A percentile compares a stretch with the other conserved stretches of the same genome.
phyloP scores from a whole-genome alignment of 2,113 vertebrate species.

The Hipposideros armiger region DNA sequence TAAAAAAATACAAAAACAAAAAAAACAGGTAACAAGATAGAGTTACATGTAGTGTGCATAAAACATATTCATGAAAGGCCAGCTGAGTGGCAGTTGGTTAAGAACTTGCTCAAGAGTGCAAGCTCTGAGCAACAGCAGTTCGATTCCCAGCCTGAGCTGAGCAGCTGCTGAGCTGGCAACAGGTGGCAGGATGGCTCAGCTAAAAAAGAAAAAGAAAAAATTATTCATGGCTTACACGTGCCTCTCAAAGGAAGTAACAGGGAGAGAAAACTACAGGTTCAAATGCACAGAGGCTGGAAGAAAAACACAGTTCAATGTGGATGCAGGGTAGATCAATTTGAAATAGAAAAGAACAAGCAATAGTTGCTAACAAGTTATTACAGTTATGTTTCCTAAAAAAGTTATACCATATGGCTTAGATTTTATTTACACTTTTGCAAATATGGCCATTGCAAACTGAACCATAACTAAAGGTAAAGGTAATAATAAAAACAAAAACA shows the following conservation, averaged over 20 bases:
- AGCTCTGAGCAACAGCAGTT: too few species aligned
- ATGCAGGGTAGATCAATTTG: not conserved
- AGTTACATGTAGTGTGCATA: not conserved
- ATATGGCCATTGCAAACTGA: not conserved
- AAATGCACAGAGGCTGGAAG: not conserved
- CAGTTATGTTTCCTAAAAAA: not conserved
- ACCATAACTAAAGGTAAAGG: not conserved
- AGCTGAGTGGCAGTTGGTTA: too few species aligned
- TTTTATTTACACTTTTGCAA: not conserved
- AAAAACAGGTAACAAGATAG: not conserved
- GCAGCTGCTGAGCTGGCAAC: too few species aligned
- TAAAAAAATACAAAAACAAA: not conserved
- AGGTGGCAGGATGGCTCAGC: too few species aligned
- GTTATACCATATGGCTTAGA: not conserved
- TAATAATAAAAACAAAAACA: not conserved
- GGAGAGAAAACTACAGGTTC: not conserved
- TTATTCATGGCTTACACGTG: not conserved
- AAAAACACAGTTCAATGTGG: not conserved
- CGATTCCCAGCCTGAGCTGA: too few species aligned
- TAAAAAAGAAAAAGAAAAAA: too few species aligned
- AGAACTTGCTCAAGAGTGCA: too few species aligned
- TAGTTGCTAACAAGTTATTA: not conserved
- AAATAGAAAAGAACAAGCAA: not conserved
- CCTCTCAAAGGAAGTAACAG: not conserved
- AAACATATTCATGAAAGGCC: not conserved